These are phyloP conservation scores for Cerastis leucographa DNA, from an alignment of 2,888 invertebrate genomes.

Conservation along the genomic window DNA sequence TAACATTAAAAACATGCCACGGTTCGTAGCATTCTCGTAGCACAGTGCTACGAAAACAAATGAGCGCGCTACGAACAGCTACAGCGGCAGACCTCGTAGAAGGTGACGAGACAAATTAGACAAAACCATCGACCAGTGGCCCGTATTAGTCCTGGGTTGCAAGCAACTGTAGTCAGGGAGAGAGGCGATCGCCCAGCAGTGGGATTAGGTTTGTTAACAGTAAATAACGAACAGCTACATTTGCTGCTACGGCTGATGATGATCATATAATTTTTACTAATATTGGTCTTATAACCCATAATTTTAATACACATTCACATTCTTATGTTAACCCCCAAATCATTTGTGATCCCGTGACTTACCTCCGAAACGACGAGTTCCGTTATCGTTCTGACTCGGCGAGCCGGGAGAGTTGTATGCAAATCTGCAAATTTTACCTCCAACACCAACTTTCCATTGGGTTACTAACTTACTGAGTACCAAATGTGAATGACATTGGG, in stretches of 20 bases:
- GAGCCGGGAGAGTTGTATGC: slow-evolving; percentile 68
- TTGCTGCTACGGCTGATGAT: neutral
- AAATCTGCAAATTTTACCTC: slow-evolving; percentile 62
- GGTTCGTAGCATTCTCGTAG: slow-evolving; percentile 22
- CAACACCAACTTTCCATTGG: slow-evolving; percentile 45
- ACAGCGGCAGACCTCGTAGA: neutral
- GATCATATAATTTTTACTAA: neutral
- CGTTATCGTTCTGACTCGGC: slow-evolving; percentile 68
- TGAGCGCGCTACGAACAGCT: slow-evolving; percentile 4
- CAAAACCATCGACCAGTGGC: neutral
- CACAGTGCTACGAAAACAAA: slow-evolving; percentile 12
- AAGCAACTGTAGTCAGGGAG: neutral
- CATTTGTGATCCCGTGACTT: too few relatives aligned
- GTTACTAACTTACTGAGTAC: slow-evolving; percentile 40
- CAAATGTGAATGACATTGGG: slow-evolving; percentile 31
- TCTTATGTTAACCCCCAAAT: neutral
- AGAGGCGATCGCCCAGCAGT: neutral
- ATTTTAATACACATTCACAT: neutral
- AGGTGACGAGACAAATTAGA: neutral
- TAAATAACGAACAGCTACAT: neutral
- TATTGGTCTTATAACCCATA: neutral
- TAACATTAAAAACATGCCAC: neutral
- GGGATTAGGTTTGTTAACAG: neutral
- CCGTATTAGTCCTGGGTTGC: neutral
- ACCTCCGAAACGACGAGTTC: slow-evolving; percentile 9